A percentile compares a stretch with the other conserved stretches of the same genome.
Conservation (phyloP, 2,113 vertebrate genomes). For the Probosciger aterrimus region DNA sequence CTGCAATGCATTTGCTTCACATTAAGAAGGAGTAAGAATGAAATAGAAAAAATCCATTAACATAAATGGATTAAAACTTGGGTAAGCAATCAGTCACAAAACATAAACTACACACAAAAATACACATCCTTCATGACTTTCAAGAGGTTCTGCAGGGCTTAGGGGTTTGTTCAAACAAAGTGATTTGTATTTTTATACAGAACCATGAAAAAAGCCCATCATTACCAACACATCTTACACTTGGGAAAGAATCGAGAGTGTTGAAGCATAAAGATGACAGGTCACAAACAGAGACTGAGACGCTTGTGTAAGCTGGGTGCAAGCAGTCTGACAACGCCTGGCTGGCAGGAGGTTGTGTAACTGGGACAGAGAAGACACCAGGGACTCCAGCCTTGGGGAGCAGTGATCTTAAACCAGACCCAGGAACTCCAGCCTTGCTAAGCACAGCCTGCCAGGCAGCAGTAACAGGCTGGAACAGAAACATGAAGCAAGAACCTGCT, state of each 20-base stretch:
- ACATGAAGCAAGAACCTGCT: neutral
- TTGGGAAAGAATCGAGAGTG: neutral
- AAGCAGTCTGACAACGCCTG: accelerated
- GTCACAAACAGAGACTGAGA: neutral
- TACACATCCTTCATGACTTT: neutral
- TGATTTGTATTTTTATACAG: neutral
- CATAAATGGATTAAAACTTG: neutral
- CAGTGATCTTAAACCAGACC: accelerated
- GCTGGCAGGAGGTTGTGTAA: neutral
- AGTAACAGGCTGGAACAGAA: neutral
- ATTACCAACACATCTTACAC: accelerated
- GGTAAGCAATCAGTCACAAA: neutral
- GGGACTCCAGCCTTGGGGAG: neutral
- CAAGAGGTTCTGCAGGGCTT: neutral
- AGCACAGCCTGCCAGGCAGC: neutral
- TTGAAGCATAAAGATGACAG: neutral
- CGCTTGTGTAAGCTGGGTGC: accelerated
- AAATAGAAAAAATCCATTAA: neutral
- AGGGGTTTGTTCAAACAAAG: neutral
- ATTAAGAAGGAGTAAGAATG: neutral
- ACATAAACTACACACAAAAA: neutral
- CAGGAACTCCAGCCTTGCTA: neutral
- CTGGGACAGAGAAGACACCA: neutral
- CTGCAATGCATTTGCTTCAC: neutral
- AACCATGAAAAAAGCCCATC: neutral